Evolutionary conservation across 2,888 invertebrate genomes (phyloP), one percentile per base, ranked within the genome.

Genomic region (Drosophila prolongata): DNA sequence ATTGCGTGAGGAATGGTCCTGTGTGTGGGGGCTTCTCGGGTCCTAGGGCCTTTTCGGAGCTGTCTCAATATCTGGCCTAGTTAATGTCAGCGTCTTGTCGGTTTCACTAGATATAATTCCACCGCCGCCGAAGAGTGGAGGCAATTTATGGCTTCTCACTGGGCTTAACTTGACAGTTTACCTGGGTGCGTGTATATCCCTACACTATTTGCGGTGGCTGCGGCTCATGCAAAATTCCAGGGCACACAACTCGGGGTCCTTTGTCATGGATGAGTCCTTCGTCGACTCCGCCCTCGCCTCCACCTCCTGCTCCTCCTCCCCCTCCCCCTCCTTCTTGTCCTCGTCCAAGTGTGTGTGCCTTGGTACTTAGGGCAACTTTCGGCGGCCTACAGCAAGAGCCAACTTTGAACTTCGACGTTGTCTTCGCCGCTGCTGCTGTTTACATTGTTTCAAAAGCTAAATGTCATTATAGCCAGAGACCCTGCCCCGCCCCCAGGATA

Each of bases 401-500:
- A 84, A 87, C 75, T 88, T 85, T 84, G 88, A 84, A 85, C 87
- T 84, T 85, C 81, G 80, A 70, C 79, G 70, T 67, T 77, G 75
- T 64, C 61, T 62, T 68, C 49, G 49, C 52, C 13, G 38, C 40
- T 38, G 46, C 53, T 77, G 69, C 74, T 87, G 88, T 86, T 86
- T 88, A 86, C 89, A 83, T 83, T 88, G 88, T 88, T 77, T 83
- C 87, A 80, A 86, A 66, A 86, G 85, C 87, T 86, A 88, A 86
- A 86, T 86, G 87, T 86, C 89, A 87, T 85, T 88, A 86, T 80
- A 80, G 84, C 76, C 49, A 60, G 68, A 65, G 76, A 59, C 72
- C 68, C 37, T 54, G 10, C 10, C 60, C 34, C 44, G 11, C 37
- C 35, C 49, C 37, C 37, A 11, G 43, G 9, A 49, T 16, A 10